phyloP scores from a whole-genome alignment of 2,797 vertebrate species.

The Pipistrellus nathusii region DNA sequence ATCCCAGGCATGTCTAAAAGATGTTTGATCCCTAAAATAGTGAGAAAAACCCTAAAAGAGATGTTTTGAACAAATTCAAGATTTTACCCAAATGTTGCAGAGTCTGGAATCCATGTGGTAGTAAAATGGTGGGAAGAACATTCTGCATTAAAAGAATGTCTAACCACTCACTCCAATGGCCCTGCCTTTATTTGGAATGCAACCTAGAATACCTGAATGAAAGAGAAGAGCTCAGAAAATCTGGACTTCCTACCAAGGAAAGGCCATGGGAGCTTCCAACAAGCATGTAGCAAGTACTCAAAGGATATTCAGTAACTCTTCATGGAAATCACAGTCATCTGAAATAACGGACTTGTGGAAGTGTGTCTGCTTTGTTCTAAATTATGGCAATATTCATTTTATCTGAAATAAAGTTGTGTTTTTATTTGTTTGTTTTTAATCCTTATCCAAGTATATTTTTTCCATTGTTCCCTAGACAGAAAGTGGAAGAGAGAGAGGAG shows the following conservation, averaged over 20 bases:
- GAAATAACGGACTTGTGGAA: background rate
- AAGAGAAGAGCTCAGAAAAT: background rate
- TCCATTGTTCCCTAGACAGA: no score
- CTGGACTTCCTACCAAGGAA: background rate
- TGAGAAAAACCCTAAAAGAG: conserved; percentile 95
- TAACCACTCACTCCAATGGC: background rate
- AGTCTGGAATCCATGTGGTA: background rate
- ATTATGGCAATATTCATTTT: background rate
- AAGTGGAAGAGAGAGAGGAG: no score
- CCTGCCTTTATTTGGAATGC: background rate
- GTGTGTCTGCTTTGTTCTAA: background rate
- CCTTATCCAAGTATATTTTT: no score
- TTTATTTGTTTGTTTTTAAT: no score
- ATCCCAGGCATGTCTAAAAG: conserved; percentile 94
- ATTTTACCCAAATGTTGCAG: background rate
- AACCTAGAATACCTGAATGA: background rate
- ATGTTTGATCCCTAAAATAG: conserved; percentile 96
- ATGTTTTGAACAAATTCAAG: conserved; percentile 93
- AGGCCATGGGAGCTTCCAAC: background rate
- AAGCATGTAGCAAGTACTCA: background rate
- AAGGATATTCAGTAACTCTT: background rate
- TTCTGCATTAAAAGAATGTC: background rate
- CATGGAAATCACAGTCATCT: background rate
- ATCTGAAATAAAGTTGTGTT: background rate
- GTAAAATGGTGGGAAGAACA: background rate